These are phyloP conservation scores for Papilio polyxenes DNA, from an alignment of 1,140 invertebrate species.

Conservation along the genomic window DNA sequence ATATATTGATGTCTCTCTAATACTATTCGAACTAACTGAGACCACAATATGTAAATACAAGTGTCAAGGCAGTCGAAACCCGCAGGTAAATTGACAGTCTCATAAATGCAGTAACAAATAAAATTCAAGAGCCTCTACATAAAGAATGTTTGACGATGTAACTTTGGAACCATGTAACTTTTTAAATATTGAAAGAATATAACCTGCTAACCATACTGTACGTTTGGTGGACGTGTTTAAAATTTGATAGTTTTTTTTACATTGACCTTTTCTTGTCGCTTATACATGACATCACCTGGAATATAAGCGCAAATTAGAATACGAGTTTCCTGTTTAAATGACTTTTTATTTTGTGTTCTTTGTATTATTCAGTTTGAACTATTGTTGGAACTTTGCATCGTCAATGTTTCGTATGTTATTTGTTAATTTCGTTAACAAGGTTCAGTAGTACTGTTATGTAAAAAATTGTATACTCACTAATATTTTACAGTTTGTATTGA, in stretches of 20 bases:
- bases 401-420: not conserved
- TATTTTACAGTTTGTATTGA: not conserved
- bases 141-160: not conserved
- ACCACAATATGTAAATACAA: not conserved
- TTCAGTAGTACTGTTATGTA: not conserved
- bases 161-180: not conserved
- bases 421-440: slow-evolving; percentile 12
- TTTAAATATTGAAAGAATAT: not conserved
- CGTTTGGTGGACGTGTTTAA: not conserved
- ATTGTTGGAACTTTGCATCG: slow-evolving; percentile 8
- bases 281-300: slow-evolving; percentile 66
- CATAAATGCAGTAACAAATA: not conserved
- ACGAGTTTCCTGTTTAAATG: slow-evolving; percentile 62
- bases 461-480: not conserved
- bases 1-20: not conserved
- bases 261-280: slow-evolving; percentile 42
- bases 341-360: slow-evolving; percentile 56
- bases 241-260: not conserved
- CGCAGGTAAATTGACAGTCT: not conserved
- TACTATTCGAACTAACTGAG: not conserved
- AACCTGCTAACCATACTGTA: not conserved
- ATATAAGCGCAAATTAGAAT: slow-evolving; percentile 62
- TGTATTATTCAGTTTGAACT: slow-evolving; percentile 46
- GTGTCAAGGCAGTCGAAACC: not conserved
- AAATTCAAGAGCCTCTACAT: slow-evolving; percentile 6